Evolutionary conservation across 2,888 invertebrate genomes (phyloP).

Genomic region (Scelioninae gen. 1): DNA sequence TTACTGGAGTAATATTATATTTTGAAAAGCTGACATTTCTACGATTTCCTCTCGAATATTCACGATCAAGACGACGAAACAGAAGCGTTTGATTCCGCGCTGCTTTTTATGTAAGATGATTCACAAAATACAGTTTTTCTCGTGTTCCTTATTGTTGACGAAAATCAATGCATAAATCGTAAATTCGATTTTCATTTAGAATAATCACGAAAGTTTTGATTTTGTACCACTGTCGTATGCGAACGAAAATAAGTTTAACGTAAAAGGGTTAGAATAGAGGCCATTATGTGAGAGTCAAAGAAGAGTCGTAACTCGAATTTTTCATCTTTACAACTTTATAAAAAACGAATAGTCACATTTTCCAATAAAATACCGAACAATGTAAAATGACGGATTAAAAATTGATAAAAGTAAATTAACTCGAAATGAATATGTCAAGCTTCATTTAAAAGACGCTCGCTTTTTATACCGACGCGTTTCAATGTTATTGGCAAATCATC

Average conservation of each 20-base stretch:
- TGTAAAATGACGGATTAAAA: slow-evolving; percentile 26
- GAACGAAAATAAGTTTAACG: slow-evolving; percentile 28
- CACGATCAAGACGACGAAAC: slow-evolving; percentile 32
- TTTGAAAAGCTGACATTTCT: slow-evolving; percentile 44
- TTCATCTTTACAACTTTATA: slow-evolving; percentile 20
- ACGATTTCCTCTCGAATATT: slow-evolving; percentile 40
- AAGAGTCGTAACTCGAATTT: slow-evolving; percentile 35
- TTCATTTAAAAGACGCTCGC: not conserved
- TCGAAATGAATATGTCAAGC: not conserved
- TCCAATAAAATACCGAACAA: slow-evolving; percentile 20
- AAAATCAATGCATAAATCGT: slow-evolving; percentile 10
- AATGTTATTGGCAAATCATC: no score
- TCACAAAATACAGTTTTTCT: slow-evolving; percentile 34
- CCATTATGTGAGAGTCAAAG: slow-evolving; percentile 33
- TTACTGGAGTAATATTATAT: slow-evolving; percentile 20
- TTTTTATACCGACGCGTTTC: no score
- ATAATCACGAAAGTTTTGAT: slow-evolving; percentile 18
- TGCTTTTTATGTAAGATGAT: slow-evolving; percentile 14
- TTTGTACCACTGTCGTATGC: not conserved
- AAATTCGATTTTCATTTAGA: slow-evolving; percentile 37
- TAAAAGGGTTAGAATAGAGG: slow-evolving; percentile 34
- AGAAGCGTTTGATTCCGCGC: slow-evolving; percentile 38
- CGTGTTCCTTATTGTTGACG: not conserved
- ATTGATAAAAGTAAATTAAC: slow-evolving; percentile 14
- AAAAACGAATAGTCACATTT: slow-evolving; percentile 26